Evolutionary conservation across 1,140 invertebrate genomes (phyloP).

Genomic region (Macrocentrus cingulum): DNA sequence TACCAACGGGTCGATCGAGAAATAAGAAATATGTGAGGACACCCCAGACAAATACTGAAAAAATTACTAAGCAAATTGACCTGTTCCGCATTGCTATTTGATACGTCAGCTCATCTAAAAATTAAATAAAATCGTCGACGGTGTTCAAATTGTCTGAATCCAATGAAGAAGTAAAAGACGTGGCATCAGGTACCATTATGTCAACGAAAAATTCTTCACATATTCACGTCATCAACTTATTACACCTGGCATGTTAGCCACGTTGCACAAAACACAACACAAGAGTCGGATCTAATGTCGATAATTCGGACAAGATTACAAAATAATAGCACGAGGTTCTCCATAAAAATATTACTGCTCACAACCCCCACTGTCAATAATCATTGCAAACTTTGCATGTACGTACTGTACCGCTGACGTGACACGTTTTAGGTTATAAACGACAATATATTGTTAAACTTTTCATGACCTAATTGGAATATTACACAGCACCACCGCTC

Average conservation of each 20-base stretch:
- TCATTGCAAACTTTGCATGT: not conserved
- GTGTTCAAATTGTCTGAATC: not conserved
- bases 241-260: too few species aligned
- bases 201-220: too few species aligned
- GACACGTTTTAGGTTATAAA: too few species aligned
- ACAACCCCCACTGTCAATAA: not conserved
- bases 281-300: too few species aligned
- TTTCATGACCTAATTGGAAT: too few species aligned
- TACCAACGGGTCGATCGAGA: constrained; percentile 48
- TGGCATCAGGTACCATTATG: not conserved
- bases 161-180: not conserved
- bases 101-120: constrained; percentile 51
- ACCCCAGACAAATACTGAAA: constrained; percentile 51
- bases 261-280: too few species aligned
- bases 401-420: too few species aligned
- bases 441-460: too few species aligned
- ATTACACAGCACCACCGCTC: too few species aligned
- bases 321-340: not conserved
- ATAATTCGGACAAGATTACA: too few species aligned
- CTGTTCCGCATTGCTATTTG: constrained; percentile 54
- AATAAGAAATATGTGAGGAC: constrained; percentile 53
- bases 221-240: too few species aligned
- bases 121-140: not conserved
- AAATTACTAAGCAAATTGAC: constrained; percentile 50
- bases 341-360: not conserved